A percentile compares a stretch with the other conserved stretches of the same genome.
Evolutionary conservation across 2,797 vertebrate genomes (phyloP).

Genomic region (Spinus olivaceus): DNA sequence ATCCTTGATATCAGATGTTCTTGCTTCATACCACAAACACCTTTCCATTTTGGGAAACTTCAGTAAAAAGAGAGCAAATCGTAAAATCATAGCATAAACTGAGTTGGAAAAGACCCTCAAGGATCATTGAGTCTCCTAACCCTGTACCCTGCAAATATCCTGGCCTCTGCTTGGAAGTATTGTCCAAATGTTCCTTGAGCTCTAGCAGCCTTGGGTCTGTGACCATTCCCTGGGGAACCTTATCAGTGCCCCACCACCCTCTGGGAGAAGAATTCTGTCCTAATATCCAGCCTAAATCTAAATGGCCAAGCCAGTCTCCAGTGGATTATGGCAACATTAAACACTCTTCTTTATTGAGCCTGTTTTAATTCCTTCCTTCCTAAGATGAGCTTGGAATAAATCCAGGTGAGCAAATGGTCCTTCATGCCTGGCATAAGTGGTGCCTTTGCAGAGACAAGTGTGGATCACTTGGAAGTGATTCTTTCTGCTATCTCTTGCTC

Average conservation of each 20-base stretch:
- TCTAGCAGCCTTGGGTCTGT: neutral
- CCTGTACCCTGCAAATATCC: neutral
- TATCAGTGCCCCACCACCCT: neutral
- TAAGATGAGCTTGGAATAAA: neutral
- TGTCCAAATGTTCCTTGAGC: accelerated
- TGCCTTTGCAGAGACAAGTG: neutral
- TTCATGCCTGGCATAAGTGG: neutral
- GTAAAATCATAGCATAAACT: neutral
- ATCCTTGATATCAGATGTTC: neutral
- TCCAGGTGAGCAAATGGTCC: neutral
- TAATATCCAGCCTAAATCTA: neutral
- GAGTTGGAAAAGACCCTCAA: neutral
- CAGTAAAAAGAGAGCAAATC: neutral
- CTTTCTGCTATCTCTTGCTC: neutral
- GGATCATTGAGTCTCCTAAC: neutral
- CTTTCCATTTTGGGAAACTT: neutral
- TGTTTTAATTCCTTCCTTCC: neutral
- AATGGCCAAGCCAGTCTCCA: neutral
- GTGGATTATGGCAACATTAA: neutral
- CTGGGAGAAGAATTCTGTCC: neutral
- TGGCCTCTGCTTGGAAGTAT: neutral
- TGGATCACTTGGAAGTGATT: neutral
- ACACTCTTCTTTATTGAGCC: neutral
- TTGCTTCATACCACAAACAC: neutral
- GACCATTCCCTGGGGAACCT: neutral